These are phyloP conservation scores for roundworm (Caenorhabditis elegans) DNA, from an alignment of 1,140 invertebrate genomes.

Conservation along the genomic window WBcel235 BX284606.5:8785501-8786000, in stretches of 20 bases:
- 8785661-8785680: background rate
- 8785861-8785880: background rate
- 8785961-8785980: background rate
- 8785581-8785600: background rate
- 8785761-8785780: conserved; percentile 24
- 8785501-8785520: background rate
- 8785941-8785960: background rate
- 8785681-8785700: background rate
- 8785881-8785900: background rate
- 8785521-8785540: conserved; percentile 27
- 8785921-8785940: background rate
- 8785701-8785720: background rate
- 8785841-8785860: background rate
- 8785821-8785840: too few species aligned
- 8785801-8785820: background rate
- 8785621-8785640: conserved; percentile 30
- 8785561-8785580: conserved; percentile 18
- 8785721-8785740: background rate
- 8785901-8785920: background rate
- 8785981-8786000: background rate
- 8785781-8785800: background rate
- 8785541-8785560: conserved; percentile 33
- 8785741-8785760: conserved; percentile 24
- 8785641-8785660: background rate
- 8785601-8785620: conserved; percentile 1